Evolutionary conservation across 1,140 invertebrate genomes (phyloP), one percentile per base, ranked within the genome.

Genomic region (Saccostrea glomerata): DNA sequence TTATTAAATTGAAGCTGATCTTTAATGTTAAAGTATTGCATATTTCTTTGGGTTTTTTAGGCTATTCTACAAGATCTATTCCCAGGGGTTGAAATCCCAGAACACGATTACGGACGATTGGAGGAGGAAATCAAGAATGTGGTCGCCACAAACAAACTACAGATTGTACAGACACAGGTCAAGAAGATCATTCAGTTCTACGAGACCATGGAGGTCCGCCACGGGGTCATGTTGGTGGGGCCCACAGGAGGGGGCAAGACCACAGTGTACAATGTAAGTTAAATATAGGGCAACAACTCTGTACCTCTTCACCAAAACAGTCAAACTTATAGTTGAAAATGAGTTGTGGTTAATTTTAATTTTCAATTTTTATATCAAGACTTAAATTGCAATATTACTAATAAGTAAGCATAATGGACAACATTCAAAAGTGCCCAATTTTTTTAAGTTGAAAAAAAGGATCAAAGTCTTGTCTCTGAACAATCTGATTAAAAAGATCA

Each of bases 171-270:
- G 11, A 90, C 90, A 9, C 93, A 95, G 91, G 92, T 95, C 25
- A 94, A 94, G 70, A 95, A 95, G 91, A 92, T 95, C 23, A 95
- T 95, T 88, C 95, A 95, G 90, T 92, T 95, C 55, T 95, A 94
- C 88, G 95, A 95, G 90, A 95, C 95, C 25, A 94, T 95, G 92
- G 90, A 95, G 36, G 95, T 95, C 1, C 89, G 95, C 85, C 95
- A 95, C 84, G 95, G 95, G 47, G 94, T 95, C 84, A 95, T 95
- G 95, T 91, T 95, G 90, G 95, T 95, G 9, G 95, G 95, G 54
- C 95, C 95, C n/a, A 95, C 95, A 40, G 95, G 94, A 9, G 93
- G 94, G 54, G 95, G 95, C 36, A 95, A 95, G 89, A 95, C 95
- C 17, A 94, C 95, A 0, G 96, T 96, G 85, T 95, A 94, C 86